A percentile compares a stretch with the other conserved stretches of the same genome.
phyloP scores from a whole-genome alignment of 2,797 vertebrate species.

The Momotus momota region DNA sequence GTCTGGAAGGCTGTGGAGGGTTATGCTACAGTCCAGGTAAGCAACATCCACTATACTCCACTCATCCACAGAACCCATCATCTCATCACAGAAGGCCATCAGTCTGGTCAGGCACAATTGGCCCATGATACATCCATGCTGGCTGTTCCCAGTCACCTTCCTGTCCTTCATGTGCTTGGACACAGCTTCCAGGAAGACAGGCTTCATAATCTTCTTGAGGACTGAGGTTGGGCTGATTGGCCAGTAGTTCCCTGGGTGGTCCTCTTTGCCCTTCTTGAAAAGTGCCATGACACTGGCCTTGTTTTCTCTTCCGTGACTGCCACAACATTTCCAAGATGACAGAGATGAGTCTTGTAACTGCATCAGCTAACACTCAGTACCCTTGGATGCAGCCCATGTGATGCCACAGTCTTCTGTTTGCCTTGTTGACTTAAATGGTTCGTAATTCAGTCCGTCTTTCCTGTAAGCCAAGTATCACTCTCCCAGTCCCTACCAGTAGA shows the following conservation, averaged over 20 bases:
- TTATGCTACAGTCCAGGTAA: neutral
- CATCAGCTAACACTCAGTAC: neutral
- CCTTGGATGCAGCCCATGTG: neutral
- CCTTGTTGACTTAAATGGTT: neutral
- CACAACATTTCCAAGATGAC: neutral
- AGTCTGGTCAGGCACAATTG: neutral
- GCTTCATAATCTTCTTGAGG: neutral
- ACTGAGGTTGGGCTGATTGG: neutral
- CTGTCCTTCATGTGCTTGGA: neutral
- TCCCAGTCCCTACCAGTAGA: neutral
- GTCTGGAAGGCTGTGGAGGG: neutral
- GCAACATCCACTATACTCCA: neutral
- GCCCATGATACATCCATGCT: neutral
- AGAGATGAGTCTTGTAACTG: neutral
- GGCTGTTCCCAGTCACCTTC: neutral
- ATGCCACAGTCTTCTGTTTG: neutral
- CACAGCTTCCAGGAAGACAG: neutral
- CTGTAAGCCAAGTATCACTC: neutral
- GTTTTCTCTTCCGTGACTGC: neutral
- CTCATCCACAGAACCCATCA: rapidly evolving
- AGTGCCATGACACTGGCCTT: neutral
- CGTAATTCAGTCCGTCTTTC: neutral
- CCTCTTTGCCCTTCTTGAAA: neutral
- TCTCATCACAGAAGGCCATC: neutral
- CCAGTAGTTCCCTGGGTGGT: neutral